Evolutionary conservation across 2,888 invertebrate species (phyloP).

Genomic region (Netelia fuscicornis): DNA sequence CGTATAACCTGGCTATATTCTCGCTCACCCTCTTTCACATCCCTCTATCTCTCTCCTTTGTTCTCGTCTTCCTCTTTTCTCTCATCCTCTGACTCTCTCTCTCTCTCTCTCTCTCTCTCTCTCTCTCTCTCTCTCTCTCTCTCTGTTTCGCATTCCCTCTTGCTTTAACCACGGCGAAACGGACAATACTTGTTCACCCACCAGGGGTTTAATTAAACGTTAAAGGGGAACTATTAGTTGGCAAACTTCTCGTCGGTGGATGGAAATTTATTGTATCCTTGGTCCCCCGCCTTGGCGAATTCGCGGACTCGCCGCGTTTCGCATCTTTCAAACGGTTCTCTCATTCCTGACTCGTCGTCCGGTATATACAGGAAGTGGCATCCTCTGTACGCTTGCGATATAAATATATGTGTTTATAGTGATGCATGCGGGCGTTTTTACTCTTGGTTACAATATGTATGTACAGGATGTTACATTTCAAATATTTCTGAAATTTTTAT

Average conservation of each 20-base stretch:
- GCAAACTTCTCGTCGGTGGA: slow-evolving; percentile 71
- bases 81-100: slow-evolving; percentile 14
- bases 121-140: slow-evolving; percentile 31
- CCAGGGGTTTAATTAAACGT: slow-evolving; percentile 75
- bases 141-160: slow-evolving; percentile 23
- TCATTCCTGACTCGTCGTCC: neutral
- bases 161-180: slow-evolving; percentile 52
- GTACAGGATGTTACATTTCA: too few species aligned
- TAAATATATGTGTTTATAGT: neutral
- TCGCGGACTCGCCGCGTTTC: neutral
- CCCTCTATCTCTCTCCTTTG: slow-evolving; percentile 28
- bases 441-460: neutral
- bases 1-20: slow-evolving; percentile 42
- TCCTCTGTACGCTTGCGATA: neutral
- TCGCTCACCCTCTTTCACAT: slow-evolving; percentile 15
- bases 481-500: too few species aligned
- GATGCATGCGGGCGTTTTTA: neutral
- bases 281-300: slow-evolving; percentile 24
- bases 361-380: neutral
- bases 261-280: slow-evolving; percentile 74
- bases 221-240: slow-evolving; percentile 75
- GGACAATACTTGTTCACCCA: slow-evolving; percentile 71
- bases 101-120: slow-evolving; percentile 41
- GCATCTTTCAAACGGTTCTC: slow-evolving; percentile 12
- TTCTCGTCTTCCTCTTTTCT: slow-evolving; percentile 10